Conservation (phyloP, 2,888 invertebrate species). For the Ethmia dodecea region DNA sequence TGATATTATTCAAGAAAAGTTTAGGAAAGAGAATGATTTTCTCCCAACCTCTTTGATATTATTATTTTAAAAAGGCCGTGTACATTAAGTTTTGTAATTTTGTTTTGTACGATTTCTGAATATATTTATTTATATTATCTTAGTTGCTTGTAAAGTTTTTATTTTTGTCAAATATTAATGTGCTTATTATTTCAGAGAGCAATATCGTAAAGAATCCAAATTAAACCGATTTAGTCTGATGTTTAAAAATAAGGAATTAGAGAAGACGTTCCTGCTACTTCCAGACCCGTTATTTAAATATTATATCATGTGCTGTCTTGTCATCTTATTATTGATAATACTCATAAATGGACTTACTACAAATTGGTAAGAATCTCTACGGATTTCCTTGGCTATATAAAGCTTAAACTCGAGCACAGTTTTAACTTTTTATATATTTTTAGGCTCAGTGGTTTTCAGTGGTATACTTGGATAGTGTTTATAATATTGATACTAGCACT, state of each 20-base stretch:
- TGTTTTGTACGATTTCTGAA: too few relatives aligned
- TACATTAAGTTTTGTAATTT: too few relatives aligned
- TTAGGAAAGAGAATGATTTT: too few relatives aligned
- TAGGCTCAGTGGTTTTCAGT: constrained; percentile 48
- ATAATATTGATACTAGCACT: constrained; percentile 34
- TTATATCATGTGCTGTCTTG: constrained; percentile 69
- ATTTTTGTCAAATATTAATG: neutral
- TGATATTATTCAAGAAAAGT: too few relatives aligned
- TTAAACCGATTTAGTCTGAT: constrained; percentile 71
- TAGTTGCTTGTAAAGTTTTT: too few relatives aligned
- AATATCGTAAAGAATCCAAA: constrained; percentile 79
- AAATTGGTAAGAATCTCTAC: constrained; percentile 41
- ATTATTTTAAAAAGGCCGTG: too few relatives aligned
- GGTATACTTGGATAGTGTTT: constrained; percentile 49
- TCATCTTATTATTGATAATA: constrained; percentile 49
- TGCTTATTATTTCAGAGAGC: constrained; percentile 76
- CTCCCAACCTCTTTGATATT: too few relatives aligned
- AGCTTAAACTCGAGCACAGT: neutral
- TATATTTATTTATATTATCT: too few relatives aligned
- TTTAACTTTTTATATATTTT: constrained; percentile 17
- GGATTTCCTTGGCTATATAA: neutral
- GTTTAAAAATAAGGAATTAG: constrained; percentile 74
- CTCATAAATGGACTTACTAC: constrained; percentile 59
- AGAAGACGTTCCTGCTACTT: constrained; percentile 84
- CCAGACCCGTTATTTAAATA: constrained; percentile 92